A percentile compares a stretch with the other conserved stretches of the same genome.
These are phyloP conservation scores for Lasioglossum albipes DNA, from an alignment of 1,140 invertebrate species.

Conservation along the genomic window DNA sequence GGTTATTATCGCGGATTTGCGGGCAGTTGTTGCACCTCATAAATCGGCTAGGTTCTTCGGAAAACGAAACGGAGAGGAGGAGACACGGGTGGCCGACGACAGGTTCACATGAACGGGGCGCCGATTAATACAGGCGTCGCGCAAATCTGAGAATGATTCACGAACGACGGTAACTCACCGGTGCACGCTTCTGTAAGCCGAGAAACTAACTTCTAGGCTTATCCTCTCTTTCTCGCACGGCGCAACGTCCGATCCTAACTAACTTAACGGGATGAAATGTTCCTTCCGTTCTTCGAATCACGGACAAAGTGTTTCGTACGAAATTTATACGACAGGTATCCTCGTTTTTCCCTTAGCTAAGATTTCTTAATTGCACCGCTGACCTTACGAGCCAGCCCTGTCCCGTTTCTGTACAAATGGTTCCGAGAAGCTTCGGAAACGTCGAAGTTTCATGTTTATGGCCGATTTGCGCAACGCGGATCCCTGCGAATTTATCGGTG, in stretches of 20 bases:
- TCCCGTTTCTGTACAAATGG: not conserved
- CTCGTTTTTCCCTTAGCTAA: not conserved
- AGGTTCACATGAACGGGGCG: not conserved
- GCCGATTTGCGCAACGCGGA: not conserved
- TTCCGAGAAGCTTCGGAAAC: not conserved
- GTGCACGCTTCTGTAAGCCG: slow-evolving; percentile 2
- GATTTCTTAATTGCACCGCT: not conserved
- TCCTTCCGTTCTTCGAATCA: slow-evolving; percentile 5
- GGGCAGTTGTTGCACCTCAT: slow-evolving; percentile 21
- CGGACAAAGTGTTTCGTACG: not conserved
- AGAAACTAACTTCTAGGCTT: not conserved
- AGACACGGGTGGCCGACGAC: not conserved
- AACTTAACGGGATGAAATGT: slow-evolving; percentile 4
- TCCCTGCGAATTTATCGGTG: not conserved
- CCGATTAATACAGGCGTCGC: slow-evolving; percentile 29
- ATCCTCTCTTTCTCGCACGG: not conserved
- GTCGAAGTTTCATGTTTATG: not conserved
- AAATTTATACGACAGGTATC: not conserved
- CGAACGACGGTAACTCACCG: slow-evolving; percentile 8
- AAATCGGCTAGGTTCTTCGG: slow-evolving; percentile 28
- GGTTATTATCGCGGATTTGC: slow-evolving; percentile 42
- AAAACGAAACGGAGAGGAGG: not conserved
- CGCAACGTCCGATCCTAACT: not conserved
- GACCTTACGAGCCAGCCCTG: not conserved
- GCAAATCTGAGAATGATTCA: slow-evolving; percentile 38